phyloP scores from a whole-genome alignment of 1,140 invertebrate genomes.

The Leptonema lineaticorne region DNA sequence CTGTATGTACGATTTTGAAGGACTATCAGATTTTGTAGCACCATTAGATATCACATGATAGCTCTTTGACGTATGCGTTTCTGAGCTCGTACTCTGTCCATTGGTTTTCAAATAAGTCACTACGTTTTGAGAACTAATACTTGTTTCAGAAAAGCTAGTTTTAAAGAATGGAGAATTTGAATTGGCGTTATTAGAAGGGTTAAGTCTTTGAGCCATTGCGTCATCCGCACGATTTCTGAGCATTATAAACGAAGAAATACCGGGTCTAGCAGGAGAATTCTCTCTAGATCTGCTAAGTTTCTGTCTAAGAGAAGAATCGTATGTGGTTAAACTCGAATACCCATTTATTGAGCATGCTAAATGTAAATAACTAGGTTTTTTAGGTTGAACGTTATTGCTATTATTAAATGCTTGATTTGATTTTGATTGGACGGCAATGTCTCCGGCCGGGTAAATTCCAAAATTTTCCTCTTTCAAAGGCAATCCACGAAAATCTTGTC shows the following conservation, averaged over 20 bases:
- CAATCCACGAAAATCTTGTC: conserved; percentile 42
- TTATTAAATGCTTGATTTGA: conserved; percentile 44
- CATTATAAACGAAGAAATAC: conserved; percentile 31
- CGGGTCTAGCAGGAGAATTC: conserved; percentile 64
- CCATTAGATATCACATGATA: conserved; percentile 35
- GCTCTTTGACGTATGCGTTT: conserved; percentile 40
- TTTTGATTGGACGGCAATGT: conserved; percentile 46
- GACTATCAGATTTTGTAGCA: conserved; percentile 48
- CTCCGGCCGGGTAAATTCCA: background rate
- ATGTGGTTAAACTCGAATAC: conserved; percentile 81
- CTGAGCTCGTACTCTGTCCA: conserved; percentile 50
- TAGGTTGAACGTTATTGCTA: conserved; percentile 51
- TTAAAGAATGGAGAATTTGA: conserved; percentile 45
- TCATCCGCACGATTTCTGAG: conserved; percentile 50
- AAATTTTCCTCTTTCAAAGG: conserved; percentile 9
- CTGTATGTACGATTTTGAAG: conserved; percentile 81
- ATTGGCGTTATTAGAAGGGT: conserved; percentile 3
- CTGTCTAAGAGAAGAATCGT: conserved; percentile 75
- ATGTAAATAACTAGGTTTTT: conserved; percentile 79
- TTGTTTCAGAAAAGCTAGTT: conserved; percentile 54
- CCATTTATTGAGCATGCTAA: conserved; percentile 88
- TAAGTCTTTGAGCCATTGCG: conserved; percentile 35
- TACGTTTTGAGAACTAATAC: conserved; percentile 49
- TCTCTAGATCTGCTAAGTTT: conserved; percentile 67
- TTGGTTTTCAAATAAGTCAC: conserved; percentile 51